Base-by-base conservation (phyloP, 2,888 invertebrate species). In the Artemia sp. region DNA sequence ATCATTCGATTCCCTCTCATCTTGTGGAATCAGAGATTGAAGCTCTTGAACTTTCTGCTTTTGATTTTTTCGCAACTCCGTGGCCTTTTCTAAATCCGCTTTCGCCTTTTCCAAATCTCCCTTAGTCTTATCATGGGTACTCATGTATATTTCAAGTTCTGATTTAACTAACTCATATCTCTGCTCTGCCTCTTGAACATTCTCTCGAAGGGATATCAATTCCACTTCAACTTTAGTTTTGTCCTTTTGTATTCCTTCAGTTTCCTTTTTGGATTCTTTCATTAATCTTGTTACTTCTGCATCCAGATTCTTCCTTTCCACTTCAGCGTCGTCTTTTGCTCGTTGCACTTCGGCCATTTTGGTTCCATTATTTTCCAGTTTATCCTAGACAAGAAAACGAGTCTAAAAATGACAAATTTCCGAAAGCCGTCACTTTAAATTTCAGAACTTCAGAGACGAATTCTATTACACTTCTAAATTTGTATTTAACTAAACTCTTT, bases 131-230 rank as follows among this genome's bases (percentile, higher is more conserved):
- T 73, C 81, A 66, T 90, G 77, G 74, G 86, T 86, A 78, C 85
- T 81, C 75, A 87, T 78, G 72, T 88, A 89, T 68, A 92, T 82
- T 76, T 90, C 87, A 12, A 93, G 79, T 77, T 92, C 88, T 0
- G 89, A 87, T 76, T 91, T 86, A 0, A 89, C 86, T 64, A 86
- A 77, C 72, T 83, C 81, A 73, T 78, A 76, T 78, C 80, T 69
- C 52, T 71, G 50, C 10, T 67, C 24, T 51, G 24, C 24, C n/a
- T 67, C 50, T 67, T 68, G 12, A 9, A 52, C n/a, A 6, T 9
- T 67, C 67, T 67, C 70, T 38, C 69, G 86, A 8, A 90, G 78
- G 3, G 82, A 83, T 19, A 87, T 84, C 19, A 93, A 78, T 73
- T 86, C 80, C 0, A 82, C 82, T 78, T 89, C 86, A 0, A 86